Evolutionary conservation across 2,113 vertebrate genomes (phyloP).

Genomic region (Tonatia bakeri): DNA sequence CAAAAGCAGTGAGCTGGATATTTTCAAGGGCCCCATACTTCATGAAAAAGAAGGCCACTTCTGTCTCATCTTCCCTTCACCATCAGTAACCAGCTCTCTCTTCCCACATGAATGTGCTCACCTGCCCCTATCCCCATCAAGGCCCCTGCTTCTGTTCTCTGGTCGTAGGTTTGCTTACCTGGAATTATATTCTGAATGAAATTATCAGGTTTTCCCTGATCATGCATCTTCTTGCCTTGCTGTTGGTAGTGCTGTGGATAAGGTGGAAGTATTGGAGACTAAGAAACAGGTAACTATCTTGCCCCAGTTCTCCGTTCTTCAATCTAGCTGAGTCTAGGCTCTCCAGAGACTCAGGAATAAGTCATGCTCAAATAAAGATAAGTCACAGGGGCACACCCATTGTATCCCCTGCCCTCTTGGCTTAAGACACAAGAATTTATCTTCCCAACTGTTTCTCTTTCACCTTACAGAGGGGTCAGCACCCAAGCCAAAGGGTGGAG

Average conservation of each 20-base stretch:
- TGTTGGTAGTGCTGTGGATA: conserved; percentile 63
- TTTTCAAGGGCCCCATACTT: neutral
- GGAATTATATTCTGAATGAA: conserved; percentile 61
- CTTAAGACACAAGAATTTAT: neutral
- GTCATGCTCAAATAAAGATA: neutral
- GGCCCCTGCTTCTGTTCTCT: conserved; percentile 47
- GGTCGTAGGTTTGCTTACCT: conserved; percentile 52
- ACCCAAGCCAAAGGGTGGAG: neutral
- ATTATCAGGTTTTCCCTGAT: conserved; percentile 50
- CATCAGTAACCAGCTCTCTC: neutral
- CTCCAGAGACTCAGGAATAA: neutral
- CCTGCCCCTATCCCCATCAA: neutral
- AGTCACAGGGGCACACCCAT: neutral
- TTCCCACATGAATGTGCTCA: neutral
- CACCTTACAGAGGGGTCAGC: neutral
- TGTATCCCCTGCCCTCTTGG: neutral
- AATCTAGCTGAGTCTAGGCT: neutral
- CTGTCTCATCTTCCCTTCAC: neutral
- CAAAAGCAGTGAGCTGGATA: neutral
- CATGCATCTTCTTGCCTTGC: conserved; percentile 49
- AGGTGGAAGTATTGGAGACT: conserved; percentile 54
- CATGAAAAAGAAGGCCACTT: neutral
- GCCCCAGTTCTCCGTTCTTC: neutral
- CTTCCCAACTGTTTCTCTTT: conserved; percentile 12
- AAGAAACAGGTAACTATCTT: conserved; percentile 65